Evolutionary conservation across 1,140 invertebrate genomes (phyloP).

Genomic region (Cherax quadricarinatus): DNA sequence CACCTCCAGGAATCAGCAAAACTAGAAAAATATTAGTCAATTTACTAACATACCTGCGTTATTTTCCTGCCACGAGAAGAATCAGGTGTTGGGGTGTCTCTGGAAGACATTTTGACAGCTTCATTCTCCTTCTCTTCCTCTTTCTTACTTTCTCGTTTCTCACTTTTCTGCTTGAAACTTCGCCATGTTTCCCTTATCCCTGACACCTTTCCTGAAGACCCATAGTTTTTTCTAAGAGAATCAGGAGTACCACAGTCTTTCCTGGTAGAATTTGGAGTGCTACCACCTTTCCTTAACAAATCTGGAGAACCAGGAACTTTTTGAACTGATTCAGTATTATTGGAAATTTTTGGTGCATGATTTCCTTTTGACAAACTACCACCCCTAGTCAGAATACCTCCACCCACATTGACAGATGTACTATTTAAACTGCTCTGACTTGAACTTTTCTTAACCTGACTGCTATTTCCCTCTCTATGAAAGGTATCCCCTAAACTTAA

Average conservation of each 20-base stretch:
- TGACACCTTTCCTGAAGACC: slow-evolving; percentile 5
- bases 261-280: neutral
- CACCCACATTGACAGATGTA: neutral
- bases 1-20: too few relatives aligned
- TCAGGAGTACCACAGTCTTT: neutral
- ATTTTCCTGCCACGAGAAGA: slow-evolving; percentile 43
- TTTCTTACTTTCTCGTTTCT: neutral
- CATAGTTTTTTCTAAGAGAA: neutral
- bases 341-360: neutral
- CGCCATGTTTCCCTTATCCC: neutral
- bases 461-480: slow-evolving; percentile 37
- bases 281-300: neutral
- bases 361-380: slow-evolving; percentile 20
- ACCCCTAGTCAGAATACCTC: slow-evolving; percentile 5
- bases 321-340: neutral
- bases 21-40: neutral
- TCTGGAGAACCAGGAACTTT: neutral
- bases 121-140: slow-evolving; percentile 52
- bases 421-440: slow-evolving; percentile 23
- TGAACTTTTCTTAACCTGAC: slow-evolving; percentile 44
- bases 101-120: neutral
- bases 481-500: neutral
- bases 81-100: slow-evolving; percentile 41
- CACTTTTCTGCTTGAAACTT: slow-evolving; percentile 13
- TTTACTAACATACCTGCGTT: slow-evolving; percentile 20